A percentile compares a stretch with the other conserved stretches of the same genome.
Conservation (phyloP, 2,888 invertebrate species). For the Hesperia comma region DNA sequence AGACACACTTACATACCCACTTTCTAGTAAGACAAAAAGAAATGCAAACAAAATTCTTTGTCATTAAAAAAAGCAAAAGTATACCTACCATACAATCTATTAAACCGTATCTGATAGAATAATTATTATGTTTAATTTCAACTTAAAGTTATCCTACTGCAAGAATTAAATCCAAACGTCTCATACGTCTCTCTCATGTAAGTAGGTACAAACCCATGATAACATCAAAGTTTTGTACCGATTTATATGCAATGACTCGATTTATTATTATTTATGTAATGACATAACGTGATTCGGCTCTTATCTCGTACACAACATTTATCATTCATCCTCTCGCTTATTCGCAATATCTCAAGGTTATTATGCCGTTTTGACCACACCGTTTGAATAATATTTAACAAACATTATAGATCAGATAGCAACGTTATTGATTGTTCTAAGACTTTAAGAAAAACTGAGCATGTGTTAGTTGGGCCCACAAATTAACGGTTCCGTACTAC, state of each 20-base stretch:
- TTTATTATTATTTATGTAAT: slow-evolving; percentile 28
- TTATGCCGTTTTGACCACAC: slow-evolving; percentile 26
- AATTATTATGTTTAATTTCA: too few species aligned
- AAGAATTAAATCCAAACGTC: too few species aligned
- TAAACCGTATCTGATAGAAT: too few species aligned
- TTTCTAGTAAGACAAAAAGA: too few species aligned
- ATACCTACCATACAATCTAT: too few species aligned
- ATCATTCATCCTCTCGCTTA: slow-evolving; percentile 30
- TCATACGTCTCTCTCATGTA: too few species aligned
- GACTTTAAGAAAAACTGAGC: not conserved
- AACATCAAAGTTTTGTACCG: not conserved
- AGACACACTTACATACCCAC: too few species aligned
- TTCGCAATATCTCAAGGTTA: slow-evolving; percentile 34
- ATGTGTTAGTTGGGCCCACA: too few species aligned
- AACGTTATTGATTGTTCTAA: slow-evolving; percentile 24
- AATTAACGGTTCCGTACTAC: too few species aligned
- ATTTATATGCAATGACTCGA: not conserved
- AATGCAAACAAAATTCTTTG: too few species aligned
- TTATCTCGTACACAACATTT: slow-evolving; percentile 30
- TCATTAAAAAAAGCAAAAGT: too few species aligned
- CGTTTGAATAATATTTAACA: slow-evolving; percentile 23
- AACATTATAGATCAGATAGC: slow-evolving; percentile 26
- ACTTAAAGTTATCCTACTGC: too few species aligned
- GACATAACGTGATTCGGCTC: slow-evolving; percentile 31
- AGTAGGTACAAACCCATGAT: not conserved